Evolutionary conservation across 2,888 invertebrate genomes (phyloP), one percentile per base, ranked within the genome.

Genomic region (Melinopterus prodromus): DNA sequence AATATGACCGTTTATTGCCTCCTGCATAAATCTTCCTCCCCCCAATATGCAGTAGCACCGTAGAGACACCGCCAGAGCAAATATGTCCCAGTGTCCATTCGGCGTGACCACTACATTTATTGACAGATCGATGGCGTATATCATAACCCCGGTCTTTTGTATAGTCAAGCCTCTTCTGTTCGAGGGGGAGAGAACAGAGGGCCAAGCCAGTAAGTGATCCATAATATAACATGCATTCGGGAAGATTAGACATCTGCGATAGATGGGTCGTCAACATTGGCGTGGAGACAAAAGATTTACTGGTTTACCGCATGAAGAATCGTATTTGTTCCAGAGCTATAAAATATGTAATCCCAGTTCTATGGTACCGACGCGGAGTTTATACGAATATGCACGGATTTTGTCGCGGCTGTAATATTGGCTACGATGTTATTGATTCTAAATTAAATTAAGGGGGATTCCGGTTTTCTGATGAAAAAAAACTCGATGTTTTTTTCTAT

Each of bases 81-180:
- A 53, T 53, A 53, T 53, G 53, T 26, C 26, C 26, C 26, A 26
- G 26, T 26, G 26, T 53, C 53, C 53, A 37, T 74, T 37, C 74
- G 74, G 36, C 37, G 74, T 35, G 74, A 37, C 74, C 74, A 37
- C 74, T 74, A 74, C 74, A 74, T 74, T 74, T 74, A 74, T 74
- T 74, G 74, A 74, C 74, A 74, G 74, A 74, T 74, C 74, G 74
- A 74, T 74, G 35, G 74, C 74, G 37, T 74, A 74, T 74, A 74
- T 74, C 74, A 74, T 74, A 74, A 36, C 74, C 35, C 36, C 36
- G 37, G 74, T 74, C 74, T 74, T 53, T 74, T 74, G 74, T 74
- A 37, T 35, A 37, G 16, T 53, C 53, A 74, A 37, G 74, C 35
- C 37, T 16, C 71, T 16, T 71, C 36, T 35, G 36, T 35, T 12